Percentiles rank a stretch among this genome's conserved stretches.
Conservation (phyloP, 2,113 vertebrate genomes). For the Larimichthys crocea region DNA sequence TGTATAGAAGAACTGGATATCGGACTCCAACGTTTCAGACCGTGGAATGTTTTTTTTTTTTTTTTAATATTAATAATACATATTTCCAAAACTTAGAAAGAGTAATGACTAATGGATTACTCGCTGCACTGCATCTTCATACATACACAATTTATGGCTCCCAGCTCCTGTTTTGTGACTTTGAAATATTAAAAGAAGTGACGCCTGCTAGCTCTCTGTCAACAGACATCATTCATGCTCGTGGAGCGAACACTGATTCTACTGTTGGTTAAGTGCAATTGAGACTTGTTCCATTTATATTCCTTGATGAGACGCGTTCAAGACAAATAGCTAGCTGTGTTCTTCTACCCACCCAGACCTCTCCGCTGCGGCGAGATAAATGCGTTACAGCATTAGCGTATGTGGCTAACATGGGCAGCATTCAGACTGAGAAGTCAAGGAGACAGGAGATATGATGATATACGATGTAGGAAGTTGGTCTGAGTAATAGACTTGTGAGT, state of each 20-base stretch:
- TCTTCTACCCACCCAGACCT: not conserved
- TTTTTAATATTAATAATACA: too few species aligned
- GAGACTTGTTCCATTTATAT: not conserved
- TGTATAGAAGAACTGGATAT: not conserved
- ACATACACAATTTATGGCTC: not conserved
- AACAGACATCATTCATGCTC: not conserved
- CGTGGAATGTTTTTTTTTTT: too few species aligned
- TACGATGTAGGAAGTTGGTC: not conserved
- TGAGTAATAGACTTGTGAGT: not conserved
- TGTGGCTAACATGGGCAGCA: not conserved
- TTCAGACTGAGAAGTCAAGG: not conserved
- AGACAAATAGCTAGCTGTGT: not conserved
- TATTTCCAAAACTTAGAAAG: too few species aligned
- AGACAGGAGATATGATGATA: not conserved
- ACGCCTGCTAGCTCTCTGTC: not conserved
- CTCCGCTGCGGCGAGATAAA: not conserved
- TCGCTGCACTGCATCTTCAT: too few species aligned
- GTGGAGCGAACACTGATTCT: not conserved
- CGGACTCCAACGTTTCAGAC: not conserved
- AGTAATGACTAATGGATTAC: too few species aligned
- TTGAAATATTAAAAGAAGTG: not conserved
- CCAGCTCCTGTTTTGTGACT: not conserved
- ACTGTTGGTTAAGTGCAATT: not conserved
- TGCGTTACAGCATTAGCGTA: not conserved
- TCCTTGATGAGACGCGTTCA: not conserved